Base-by-base conservation (phyloP, 1,140 invertebrate genomes). In the Drosophila yakuba region DNA sequence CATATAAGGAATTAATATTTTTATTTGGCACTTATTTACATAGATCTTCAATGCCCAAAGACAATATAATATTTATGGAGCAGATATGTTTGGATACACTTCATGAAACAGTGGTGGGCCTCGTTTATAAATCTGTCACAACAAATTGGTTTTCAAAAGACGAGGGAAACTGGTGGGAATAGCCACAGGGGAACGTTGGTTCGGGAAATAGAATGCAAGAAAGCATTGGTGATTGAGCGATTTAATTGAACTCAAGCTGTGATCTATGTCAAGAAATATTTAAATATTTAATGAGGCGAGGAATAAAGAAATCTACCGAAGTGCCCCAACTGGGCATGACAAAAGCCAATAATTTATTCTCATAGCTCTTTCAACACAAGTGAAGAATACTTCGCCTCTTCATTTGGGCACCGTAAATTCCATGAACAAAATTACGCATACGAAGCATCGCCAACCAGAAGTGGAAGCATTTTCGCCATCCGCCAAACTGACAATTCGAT, bases 401-500 rank as follows among this genome's bases (percentile, higher is more conserved):
- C 10, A 52, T 47, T 50, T 38, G 2, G 17, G 11, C 1, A 48
- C 6, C 47, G 44, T 44, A 41, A 67, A 36, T 39, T 35, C 5
- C 25, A 43, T 47, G 35, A n/a, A 61, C 38, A 51, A 54, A 32
- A 72, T 82, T 58, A 43, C 56, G 61, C 41, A 86, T 76, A 76
- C 69, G 83, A 39, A 8, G 20, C 56, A 43, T 71, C 62, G 54
- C 59, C 43, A 4, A 36, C 3, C 32, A 17, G n/a, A 57, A 60
- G 54, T 71, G n/a, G 17, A 28, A 48, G 51, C 36, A 63, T 55
- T 47, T 59, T 66, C 38, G 17, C 62, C 44, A 54, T 66, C 35
- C 56, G 62, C 69, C 20, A 28, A 60, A 74, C 55, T 89, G 84
- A 80, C 84, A 88, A 88, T 88, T 88, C 84, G 84, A 88, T 88